Conservation (phyloP, 2,888 invertebrate genomes). For the Alloplasta piceator region DNA sequence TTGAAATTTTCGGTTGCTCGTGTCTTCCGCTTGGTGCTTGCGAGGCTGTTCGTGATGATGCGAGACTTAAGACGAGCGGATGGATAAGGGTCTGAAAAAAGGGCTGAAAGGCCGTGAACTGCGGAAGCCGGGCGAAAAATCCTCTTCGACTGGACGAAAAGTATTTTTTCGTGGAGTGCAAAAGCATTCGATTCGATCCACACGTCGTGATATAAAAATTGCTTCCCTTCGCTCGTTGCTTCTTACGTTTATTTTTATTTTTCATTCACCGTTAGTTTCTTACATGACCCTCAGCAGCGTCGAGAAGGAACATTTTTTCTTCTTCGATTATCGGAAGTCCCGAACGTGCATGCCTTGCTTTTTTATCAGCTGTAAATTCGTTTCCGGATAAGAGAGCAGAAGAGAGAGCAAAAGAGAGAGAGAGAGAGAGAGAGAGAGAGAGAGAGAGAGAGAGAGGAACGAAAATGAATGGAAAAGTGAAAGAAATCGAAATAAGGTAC, state of each 20-base stretch:
- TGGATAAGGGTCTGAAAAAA: constrained; percentile 1
- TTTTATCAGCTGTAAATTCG: constrained; percentile 25
- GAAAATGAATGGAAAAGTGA: too few species aligned
- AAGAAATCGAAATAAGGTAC: neutral
- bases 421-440: too few species aligned
- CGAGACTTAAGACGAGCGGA: neutral
- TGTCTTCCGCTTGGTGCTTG: too few species aligned
- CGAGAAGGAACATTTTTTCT: constrained; percentile 33
- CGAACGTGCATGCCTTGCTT: constrained; percentile 9
- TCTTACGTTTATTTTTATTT: constrained; percentile 22
- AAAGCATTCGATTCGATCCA: constrained; percentile 35
- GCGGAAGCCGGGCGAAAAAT: neutral
- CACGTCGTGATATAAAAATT: constrained; percentile 54
- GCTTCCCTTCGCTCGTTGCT: constrained; percentile 4
- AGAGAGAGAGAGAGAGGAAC: neutral
- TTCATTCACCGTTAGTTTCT: constrained; percentile 16
- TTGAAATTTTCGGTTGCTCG: too few species aligned
- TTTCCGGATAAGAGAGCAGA: neutral
- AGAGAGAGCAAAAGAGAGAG: neutral
- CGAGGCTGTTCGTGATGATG: too few species aligned
- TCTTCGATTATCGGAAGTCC: constrained; percentile 38
- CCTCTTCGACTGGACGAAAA: neutral
- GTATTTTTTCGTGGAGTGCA: constrained; percentile 42
- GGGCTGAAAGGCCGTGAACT: constrained; percentile 48
- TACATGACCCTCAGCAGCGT: neutral